Base-by-base conservation (phyloP, 23 tunicate genomes). In the Styela plicata region DNA sequence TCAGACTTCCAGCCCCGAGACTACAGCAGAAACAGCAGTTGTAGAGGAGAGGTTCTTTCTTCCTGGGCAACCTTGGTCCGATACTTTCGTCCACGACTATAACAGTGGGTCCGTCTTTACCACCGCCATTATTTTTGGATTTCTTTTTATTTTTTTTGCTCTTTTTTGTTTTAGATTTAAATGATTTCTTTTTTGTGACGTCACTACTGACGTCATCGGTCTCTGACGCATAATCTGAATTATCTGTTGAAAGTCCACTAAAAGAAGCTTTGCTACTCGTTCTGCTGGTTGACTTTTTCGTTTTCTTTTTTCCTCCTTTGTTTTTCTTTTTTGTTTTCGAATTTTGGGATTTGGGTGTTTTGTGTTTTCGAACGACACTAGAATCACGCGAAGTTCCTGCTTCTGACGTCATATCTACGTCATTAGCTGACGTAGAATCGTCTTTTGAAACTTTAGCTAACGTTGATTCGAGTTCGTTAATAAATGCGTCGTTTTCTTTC, bases 1-100 rank as follows among this genome's bases (percentile, higher is more conserved):
- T 65, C 57, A 92, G 62, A 74, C 91, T 92, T 34, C 97, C 97
- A 2, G 97, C 97, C 7, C 97, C 97, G 21, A 92, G 75, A 70
- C 97, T 92, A 52, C 97, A 92, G 74, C 94, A 92, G n/a, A 90
- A 87, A 69, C 97, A 92, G 64, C 97, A 92, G 1, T 86, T 52
- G 67, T 87, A 79, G 21, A 92, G 88, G 27, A 92, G 85, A 21
- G 97, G 97, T 32, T 92, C 85, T 63, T 70, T 79, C 73, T 73
- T 70, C 52, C 10, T 25, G 5, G 31, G 31, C 31, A 66, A 28
- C 31, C 17, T 66, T 3, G 30, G 30, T 17, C 31, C 31, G 7
- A 66, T 17, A 16, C 27, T 62, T 10, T 73, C 78, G 44, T 73
- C 44, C 26, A 73, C 78, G 17, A 29, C 22, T 13, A 73, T 22